Conservation (phyloP, 2,888 invertebrate genomes). For the Noctua comes region DNA sequence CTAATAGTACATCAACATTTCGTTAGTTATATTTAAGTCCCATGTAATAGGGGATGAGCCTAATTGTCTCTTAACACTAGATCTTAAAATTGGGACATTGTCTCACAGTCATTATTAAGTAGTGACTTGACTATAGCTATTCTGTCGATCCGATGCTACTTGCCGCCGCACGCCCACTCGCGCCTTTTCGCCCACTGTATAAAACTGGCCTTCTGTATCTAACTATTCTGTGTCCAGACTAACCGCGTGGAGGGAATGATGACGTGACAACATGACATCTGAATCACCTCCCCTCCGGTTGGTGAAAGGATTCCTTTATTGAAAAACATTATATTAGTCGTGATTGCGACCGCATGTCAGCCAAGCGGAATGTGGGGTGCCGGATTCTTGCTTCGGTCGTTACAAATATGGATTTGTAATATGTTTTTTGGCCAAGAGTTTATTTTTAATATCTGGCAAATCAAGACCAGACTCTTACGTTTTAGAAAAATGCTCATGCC, state of each 20-base stretch:
- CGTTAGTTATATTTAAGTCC: neutral
- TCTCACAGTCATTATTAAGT: neutral
- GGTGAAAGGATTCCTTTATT: constrained; percentile 43
- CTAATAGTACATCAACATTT: neutral
- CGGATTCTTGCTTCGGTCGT: neutral
- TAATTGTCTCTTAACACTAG: neutral
- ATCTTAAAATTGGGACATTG: neutral
- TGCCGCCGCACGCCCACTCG: too few relatives aligned
- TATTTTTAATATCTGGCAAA: neutral
- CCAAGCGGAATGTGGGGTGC: constrained; percentile 5
- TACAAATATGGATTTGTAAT: constrained; percentile 3
- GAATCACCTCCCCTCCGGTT: constrained; percentile 44
- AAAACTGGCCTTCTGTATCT: neutral
- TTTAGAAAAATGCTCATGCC: neutral
- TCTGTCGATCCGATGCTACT: neutral
- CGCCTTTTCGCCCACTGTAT: neutral
- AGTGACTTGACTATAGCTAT: neutral
- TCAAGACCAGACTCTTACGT: neutral
- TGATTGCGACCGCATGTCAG: constrained; percentile 38
- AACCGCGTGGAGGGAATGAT: constrained; percentile 32
- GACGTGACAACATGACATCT: constrained; percentile 56
- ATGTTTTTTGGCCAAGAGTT: neutral
- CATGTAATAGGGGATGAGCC: neutral
- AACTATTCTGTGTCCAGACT: neutral
- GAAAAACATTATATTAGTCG: constrained; percentile 49